Evolutionary conservation across 2,113 vertebrate genomes (phyloP).

Genomic region (Poeciliopsis prolifica): DNA sequence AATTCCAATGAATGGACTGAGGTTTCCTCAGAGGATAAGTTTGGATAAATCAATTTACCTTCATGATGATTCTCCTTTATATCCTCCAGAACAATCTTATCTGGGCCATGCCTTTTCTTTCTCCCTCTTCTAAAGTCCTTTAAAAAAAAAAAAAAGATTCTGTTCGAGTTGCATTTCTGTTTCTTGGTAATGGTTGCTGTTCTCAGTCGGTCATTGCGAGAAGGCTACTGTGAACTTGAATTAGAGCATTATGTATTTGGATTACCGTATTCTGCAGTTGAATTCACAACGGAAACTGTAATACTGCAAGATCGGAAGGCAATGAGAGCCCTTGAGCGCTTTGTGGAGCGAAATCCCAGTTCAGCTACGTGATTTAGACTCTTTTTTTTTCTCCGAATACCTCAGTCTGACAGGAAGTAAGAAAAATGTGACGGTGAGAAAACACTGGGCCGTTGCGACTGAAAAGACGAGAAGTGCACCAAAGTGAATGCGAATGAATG

Average conservation of each 20-base stretch:
- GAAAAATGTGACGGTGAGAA: conserved; percentile 31
- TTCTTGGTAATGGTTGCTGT: not conserved
- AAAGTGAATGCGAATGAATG: conserved; percentile 48
- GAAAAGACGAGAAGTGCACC: conserved; percentile 27
- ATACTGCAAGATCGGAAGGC: not conserved
- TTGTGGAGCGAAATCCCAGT: conserved; percentile 19
- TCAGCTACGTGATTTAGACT: conserved; percentile 21
- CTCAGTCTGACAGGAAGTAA: conserved; percentile 54
- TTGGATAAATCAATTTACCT: too few species aligned
- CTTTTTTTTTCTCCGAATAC: conserved; percentile 11
- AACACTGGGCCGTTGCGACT: conserved; percentile 35
- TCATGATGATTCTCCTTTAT: too few species aligned
- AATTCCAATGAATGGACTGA: too few species aligned
- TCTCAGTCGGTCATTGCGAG: not conserved
- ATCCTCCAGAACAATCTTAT: too few species aligned
- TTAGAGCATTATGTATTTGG: not conserved
- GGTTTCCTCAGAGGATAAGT: too few species aligned
- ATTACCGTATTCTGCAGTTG: not conserved
- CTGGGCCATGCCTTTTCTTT: too few species aligned
- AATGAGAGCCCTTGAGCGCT: conserved; percentile 7
- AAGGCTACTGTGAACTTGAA: not conserved
- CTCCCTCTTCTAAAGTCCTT: too few species aligned
- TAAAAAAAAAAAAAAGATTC: too few species aligned
- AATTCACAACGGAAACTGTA: not conserved
- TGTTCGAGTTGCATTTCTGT: too few species aligned